These are phyloP conservation scores for Austrofundulus limnaeus DNA, from an alignment of 2,113 vertebrate species.

Conservation along the genomic window DNA sequence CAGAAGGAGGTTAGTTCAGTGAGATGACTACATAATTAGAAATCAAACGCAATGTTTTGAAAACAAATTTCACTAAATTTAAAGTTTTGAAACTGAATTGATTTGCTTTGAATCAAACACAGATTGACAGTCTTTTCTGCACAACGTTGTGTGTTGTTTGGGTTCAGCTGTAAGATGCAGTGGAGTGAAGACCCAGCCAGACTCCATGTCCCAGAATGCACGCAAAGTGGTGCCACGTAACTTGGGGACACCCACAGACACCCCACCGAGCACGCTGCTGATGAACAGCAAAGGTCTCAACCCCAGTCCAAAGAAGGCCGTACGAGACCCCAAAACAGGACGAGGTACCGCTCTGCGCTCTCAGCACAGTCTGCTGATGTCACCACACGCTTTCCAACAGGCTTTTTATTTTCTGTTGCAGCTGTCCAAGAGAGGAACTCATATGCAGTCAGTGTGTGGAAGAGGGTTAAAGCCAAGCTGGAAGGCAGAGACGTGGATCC, in stretches of 20 bases:
- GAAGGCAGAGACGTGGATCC: constrained; percentile 96
- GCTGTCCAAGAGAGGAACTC: constrained; percentile 99
- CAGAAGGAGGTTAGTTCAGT: too few relatives aligned
- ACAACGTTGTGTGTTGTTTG: neutral
- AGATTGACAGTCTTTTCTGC: neutral
- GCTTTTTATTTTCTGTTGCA: constrained; percentile 40
- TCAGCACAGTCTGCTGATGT: neutral
- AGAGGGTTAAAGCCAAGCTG: constrained; percentile 97
- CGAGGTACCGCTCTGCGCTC: constrained; percentile 82
- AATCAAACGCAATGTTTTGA: too few relatives aligned
- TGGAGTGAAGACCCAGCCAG: constrained; percentile 92
- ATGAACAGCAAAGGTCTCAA: constrained; percentile 87
- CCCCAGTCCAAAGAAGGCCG: constrained; percentile 96
- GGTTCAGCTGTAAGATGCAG: constrained; percentile 89
- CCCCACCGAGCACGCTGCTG: constrained; percentile 87
- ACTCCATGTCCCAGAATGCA: constrained; percentile 96
- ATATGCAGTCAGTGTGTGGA: constrained; percentile 99
- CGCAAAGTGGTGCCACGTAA: constrained; percentile 91
- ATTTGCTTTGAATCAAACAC: too few relatives aligned
- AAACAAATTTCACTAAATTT: too few relatives aligned
- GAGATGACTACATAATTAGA: too few relatives aligned
- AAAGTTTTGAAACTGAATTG: too few relatives aligned
- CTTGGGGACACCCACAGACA: constrained; percentile 92
- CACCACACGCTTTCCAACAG: too few relatives aligned
- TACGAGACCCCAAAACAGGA: constrained; percentile 96